phyloP scores from a whole-genome alignment of 2,888 invertebrate species.

The Eurois occulta region DNA sequence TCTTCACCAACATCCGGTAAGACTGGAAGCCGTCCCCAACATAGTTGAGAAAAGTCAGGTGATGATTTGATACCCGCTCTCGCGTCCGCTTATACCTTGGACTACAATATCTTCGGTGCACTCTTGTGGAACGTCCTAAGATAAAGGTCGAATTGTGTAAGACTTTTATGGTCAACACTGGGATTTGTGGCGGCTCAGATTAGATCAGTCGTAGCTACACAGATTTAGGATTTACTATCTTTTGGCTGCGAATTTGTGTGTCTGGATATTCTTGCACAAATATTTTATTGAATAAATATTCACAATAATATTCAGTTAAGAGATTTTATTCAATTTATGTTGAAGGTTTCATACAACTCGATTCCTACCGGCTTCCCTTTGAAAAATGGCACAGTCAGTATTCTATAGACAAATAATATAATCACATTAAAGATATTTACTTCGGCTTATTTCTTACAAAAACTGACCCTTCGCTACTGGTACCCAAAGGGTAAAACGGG shows the following conservation, averaged over 20 bases:
- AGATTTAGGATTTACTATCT: neutral
- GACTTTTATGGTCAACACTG: neutral
- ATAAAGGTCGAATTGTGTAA: conserved; percentile 20
- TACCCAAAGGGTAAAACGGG: no score
- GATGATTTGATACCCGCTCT: neutral
- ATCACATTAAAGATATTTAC: no score
- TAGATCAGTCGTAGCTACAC: neutral
- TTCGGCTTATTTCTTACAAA: no score
- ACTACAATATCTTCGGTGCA: neutral
- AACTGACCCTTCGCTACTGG: no score
- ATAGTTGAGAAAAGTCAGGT: neutral
- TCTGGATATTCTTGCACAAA: neutral
- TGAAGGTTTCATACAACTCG: no score
- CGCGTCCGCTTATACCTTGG: neutral
- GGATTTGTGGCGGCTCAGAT: conserved; percentile 2
- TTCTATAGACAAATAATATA: no score
- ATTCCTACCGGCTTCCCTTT: no score
- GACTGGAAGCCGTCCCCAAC: neutral
- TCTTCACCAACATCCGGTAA: neutral
- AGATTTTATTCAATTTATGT: no score
- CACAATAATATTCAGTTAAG: no score
- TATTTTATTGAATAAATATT: neutral
- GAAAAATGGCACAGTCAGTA: no score
- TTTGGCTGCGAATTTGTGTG: neutral
- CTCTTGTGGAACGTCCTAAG: conserved; percentile 6